Evolutionary conservation across 2,113 vertebrate genomes (phyloP), one percentile per base, ranked within the genome.

Genomic region (Tiliqua scincoides): DNA sequence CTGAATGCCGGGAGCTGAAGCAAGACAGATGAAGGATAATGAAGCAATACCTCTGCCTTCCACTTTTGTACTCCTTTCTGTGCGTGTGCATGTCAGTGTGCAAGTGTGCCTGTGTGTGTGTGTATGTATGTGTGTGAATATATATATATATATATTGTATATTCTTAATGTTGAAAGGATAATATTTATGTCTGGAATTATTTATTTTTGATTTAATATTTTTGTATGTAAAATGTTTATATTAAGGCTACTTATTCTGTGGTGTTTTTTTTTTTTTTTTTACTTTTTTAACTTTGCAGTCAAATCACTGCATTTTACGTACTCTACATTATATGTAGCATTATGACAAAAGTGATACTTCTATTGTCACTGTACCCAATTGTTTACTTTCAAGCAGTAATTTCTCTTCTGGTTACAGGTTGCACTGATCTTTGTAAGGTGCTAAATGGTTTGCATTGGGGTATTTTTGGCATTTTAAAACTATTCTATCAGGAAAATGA

Each of bases 201-300:
- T 97, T 97, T 97, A 97, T 97, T 97, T 84, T 96, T 94, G 95
- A 96, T 97, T 96, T 97, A 97, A 97, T 97, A 97, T 97, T 97
- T 97, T 96, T 97, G 93, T 97, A 96, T 93, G 95, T 97, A 96
- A 97, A 97, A 97, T 96, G 96, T 96, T 94, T 96, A 93, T 96
- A 92, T 95, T 95, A 93, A 91, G 96, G 96, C 96, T 96, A 96
- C 96, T 94, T 95, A 94, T 92, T 85, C 90, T 92, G 87, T 89
- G 37, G 27, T 35, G 94, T 91, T 54, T 89, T 82, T 71, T 61
- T 61, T 35, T 94, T 91, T 54, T 89, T 82, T 71, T 61, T 61
- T 74, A 40, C 18, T 84, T 91, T 87, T 89, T 93, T 63, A 81
- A 74, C 87, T 82, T 83, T 96, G 96, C 96, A 96, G 96, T 97